Evolutionary conservation across 2,888 invertebrate species (phyloP), one percentile per base, ranked within the genome.

Genomic region (Elgonia sp.): DNA sequence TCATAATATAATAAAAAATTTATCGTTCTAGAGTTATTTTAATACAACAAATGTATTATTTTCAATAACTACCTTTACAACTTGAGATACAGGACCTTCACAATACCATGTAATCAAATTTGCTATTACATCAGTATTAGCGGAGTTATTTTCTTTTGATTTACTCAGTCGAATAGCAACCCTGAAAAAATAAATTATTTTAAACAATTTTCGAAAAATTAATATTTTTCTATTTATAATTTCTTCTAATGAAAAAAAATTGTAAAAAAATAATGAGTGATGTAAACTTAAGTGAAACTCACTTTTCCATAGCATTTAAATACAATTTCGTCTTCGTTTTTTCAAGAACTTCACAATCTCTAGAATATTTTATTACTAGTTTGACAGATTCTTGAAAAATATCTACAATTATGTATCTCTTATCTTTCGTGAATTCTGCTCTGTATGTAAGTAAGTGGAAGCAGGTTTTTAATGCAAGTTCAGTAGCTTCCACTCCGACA

Each of bases 231-330:
- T 29, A 29, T 29, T 29, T 29, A 29, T 29, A 29, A 29, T 29
- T 29, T 29, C 3, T 29, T 29, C 29, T 39, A 14, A 42, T 42
- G 10, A 16, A 12, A 7, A 53, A 7, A 12, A 16, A 53, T n/a
- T 53, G 2, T 7, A 6, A 53, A n/a, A 14, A 53, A 53, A 6
- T 7, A 12, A 46, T 46, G 46, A 2, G 7, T 12, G 2, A 46
- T 12, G 46, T 5, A 5, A 46, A 46, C 14, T 7, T n/a, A 57
- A 79, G 39, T 62, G 39, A 14, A 65, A 79, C 91, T 91, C 90
- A 94, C 94, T 94, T 94, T 90, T 93, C 93, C 79, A 93, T 89
- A 67, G 93, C 92, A 39, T 93, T 86, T 70, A 92, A 91, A 12
- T 93, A 89, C 53, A 92, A 89, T 21, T 85, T 91, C 21, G 93